Percentiles rank a stretch among this genome's conserved stretches.
Conservation (phyloP, 2,113 vertebrate genomes). For the Ceuthmochares aereus region DNA sequence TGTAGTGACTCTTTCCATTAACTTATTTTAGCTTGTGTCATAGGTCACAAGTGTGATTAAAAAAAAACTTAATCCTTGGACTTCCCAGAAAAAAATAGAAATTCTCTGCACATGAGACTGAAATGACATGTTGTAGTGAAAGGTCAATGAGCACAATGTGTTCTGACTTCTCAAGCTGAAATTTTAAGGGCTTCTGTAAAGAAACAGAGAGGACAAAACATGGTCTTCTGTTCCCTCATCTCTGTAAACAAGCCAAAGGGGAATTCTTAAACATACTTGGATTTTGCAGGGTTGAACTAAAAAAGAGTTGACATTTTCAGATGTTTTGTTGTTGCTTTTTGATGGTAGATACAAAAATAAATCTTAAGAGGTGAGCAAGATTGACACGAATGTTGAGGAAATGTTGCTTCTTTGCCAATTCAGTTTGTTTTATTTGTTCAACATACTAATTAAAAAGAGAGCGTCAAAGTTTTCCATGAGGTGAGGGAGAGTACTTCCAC, state of each 20-base stretch:
- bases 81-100: background rate
- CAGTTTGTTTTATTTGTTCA: background rate
- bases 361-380: background rate
- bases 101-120: background rate
- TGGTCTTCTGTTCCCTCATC: background rate
- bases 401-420: background rate
- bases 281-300: constrained; percentile 4
- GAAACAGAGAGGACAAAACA: background rate
- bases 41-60: background rate
- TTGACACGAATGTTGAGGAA: background rate
- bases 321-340: background rate
- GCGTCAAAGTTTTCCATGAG: background rate
- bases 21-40: background rate
- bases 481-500: background rate
- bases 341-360: background rate
- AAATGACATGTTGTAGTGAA: background rate
- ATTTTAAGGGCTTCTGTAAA: constrained; percentile 1
- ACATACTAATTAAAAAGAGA: background rate
- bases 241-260: constrained; percentile 1
- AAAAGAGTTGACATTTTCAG: constrained; percentile 44
- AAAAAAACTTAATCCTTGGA: background rate
- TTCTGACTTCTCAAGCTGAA: constrained; percentile 16
- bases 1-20: background rate
- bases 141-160: constrained; percentile 42
- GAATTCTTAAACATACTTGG: background rate